These are phyloP conservation scores for Leptopilina drosophilae DNA, from an alignment of 2,888 invertebrate species.

Conservation along the genomic window DNA sequence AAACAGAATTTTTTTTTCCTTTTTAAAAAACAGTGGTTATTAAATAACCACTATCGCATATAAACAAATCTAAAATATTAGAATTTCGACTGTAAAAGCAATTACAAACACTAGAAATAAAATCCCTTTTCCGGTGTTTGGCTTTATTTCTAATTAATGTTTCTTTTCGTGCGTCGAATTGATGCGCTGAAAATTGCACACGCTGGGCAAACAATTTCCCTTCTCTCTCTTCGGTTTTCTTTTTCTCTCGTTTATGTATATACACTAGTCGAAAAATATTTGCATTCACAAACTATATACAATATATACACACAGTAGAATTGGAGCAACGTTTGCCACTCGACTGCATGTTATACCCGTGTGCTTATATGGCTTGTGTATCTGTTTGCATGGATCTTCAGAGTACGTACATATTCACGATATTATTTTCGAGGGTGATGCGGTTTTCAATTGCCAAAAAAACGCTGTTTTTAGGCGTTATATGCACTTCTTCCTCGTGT, in stretches of 20 bases:
- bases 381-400: conserved; percentile 65
- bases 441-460: conserved; percentile 45
- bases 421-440: conserved; percentile 41
- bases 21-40: no score
- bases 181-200: neutral
- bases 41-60: no score
- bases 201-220: conserved; percentile 8
- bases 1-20: no score
- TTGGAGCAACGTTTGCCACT: conserved; percentile 46
- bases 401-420: conserved; percentile 42
- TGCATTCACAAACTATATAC: conserved; percentile 57
- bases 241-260: conserved; percentile 42
- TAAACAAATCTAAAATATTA: no score
- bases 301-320: conserved; percentile 56
- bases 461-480: conserved; percentile 36
- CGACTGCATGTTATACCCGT: conserved; percentile 55
- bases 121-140: no score
- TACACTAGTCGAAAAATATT: conserved; percentile 64
- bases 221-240: neutral
- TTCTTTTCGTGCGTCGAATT: neutral
- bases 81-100: no score
- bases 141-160: no score
- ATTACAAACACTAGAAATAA: no score
- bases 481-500: conserved; percentile 17
- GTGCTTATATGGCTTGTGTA: conserved; percentile 57